Evolutionary conservation across 2,113 vertebrate species (phyloP).

Genomic region (Nestor notabilis): DNA sequence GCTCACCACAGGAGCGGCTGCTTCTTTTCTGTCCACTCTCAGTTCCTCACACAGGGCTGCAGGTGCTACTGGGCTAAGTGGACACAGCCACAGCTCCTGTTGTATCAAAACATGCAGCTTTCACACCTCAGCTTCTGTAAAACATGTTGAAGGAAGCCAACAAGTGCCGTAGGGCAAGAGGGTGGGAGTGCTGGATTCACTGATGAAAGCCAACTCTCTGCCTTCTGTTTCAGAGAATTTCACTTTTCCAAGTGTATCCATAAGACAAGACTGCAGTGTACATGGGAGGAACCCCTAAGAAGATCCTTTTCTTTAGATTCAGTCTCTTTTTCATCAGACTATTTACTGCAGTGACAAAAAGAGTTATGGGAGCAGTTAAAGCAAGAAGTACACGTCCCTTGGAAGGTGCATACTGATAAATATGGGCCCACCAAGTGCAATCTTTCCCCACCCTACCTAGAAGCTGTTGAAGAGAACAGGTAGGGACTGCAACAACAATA

Average conservation of each 20-base stretch:
- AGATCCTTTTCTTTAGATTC: not conserved
- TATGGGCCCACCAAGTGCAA: not conserved
- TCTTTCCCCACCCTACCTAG: not conserved
- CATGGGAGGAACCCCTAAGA: not conserved
- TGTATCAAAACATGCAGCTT: not conserved
- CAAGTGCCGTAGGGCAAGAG: rapidly evolving
- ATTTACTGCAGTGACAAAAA: not conserved
- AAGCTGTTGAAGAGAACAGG: not conserved
- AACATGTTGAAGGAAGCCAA: not conserved
- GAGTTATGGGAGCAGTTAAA: not conserved
- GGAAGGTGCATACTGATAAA: not conserved
- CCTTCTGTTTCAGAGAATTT: not conserved
- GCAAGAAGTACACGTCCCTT: rapidly evolving
- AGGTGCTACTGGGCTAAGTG: not conserved
- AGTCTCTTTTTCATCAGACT: not conserved
- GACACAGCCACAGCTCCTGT: not conserved
- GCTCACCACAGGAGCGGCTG: not conserved
- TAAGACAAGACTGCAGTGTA: not conserved
- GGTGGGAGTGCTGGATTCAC: not conserved
- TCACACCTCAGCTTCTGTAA: not conserved
- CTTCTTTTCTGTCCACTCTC: not conserved
- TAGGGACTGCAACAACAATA: not conserved
- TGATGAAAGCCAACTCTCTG: not conserved
- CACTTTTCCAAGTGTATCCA: rapidly evolving
- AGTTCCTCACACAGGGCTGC: not conserved